Evolutionary conservation across 2,797 vertebrate species (phyloP).

Genomic region (Chrysolophus pictus): DNA sequence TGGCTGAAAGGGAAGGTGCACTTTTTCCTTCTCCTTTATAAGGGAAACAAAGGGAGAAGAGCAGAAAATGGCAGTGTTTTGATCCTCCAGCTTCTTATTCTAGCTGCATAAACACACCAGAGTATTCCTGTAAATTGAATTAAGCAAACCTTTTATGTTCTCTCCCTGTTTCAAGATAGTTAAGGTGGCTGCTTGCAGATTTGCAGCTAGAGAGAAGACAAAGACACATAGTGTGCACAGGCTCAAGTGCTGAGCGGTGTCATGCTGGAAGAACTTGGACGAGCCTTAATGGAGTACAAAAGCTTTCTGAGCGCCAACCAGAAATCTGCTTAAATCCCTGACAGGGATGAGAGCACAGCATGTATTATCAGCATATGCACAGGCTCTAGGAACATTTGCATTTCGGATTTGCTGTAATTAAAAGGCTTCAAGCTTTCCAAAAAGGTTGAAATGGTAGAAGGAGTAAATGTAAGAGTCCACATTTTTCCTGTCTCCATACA

Average conservation of each 20-base stretch:
- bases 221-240: conserved; percentile 7
- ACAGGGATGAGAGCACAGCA: conserved; percentile 7
- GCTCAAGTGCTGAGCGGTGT: background rate
- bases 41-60: background rate
- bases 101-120: background rate
- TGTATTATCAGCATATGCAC: background rate
- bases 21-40: background rate
- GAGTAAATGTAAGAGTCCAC: background rate
- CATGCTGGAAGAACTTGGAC: background rate
- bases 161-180: background rate
- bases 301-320: conserved; percentile 42
- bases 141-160: conserved; percentile 42
- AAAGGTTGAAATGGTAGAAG: conserved; percentile 8
- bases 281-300: conserved; percentile 16
- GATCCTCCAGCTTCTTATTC: background rate
- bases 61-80: background rate
- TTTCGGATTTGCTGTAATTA: conserved; percentile 38
- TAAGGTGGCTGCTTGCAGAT: conserved; percentile 46
- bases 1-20: background rate
- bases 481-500: background rate
- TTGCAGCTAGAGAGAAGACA: conserved; percentile 6
- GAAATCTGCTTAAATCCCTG: conserved; percentile 52
- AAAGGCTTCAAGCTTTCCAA: background rate
- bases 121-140: conserved; percentile 48
- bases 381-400: conserved; percentile 6